Conservation (phyloP, 2,888 invertebrate species). For the Melangyna quadrimaculata region DNA sequence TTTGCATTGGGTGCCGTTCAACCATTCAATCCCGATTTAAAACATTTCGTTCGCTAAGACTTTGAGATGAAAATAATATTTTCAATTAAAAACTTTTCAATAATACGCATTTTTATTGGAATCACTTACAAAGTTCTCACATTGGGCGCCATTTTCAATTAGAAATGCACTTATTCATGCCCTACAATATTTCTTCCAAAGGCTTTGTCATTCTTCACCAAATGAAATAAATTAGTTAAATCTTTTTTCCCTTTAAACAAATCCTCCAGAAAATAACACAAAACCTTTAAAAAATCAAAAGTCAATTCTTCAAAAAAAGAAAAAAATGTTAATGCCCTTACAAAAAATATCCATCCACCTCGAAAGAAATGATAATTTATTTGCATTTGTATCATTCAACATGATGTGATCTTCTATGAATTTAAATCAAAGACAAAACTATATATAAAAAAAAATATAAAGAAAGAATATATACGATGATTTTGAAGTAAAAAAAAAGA, state of each 20-base stretch:
- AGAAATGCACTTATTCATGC: background rate
- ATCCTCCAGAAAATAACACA: background rate
- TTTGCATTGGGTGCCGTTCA: background rate
- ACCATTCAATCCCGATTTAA: background rate
- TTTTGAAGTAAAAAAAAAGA: background rate
- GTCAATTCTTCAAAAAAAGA: background rate
- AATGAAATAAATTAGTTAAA: no score
- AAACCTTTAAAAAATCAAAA: background rate
- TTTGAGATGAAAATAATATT: no score
- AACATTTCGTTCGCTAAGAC: no score
- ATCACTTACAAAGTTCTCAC: background rate
- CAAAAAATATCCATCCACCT: slow-evolving; percentile 1
- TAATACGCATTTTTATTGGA: background rate
- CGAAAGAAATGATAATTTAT: slow-evolving; percentile 46
- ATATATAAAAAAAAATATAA: background rate
- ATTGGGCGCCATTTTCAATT: background rate
- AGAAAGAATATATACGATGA: background rate
- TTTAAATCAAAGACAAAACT: slow-evolving; percentile 56
- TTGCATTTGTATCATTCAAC: slow-evolving; percentile 38
- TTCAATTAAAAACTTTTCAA: background rate
- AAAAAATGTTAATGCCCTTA: background rate
- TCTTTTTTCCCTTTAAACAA: background rate
- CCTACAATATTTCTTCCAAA: background rate
- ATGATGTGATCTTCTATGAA: slow-evolving; percentile 41
- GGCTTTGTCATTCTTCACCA: no score